These are phyloP conservation scores for Zaprionus camerounensis DNA, from an alignment of 1,140 invertebrate species.

Conservation along the genomic window DNA sequence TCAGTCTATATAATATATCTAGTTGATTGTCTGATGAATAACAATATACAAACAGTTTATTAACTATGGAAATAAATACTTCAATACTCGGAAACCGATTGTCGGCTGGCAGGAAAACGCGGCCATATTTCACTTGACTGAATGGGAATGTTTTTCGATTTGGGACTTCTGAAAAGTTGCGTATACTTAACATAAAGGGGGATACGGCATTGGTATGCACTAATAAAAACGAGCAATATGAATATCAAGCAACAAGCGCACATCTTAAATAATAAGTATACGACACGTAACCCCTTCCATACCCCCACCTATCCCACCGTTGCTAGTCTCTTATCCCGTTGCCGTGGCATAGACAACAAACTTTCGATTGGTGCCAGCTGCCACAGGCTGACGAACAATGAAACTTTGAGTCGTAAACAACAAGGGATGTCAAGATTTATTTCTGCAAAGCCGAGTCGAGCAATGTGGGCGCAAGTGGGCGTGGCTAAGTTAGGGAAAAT, in stretches of 20 bases:
- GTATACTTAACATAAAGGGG: conserved; percentile 10
- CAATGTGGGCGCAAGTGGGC: not conserved
- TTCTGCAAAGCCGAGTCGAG: conserved; percentile 2
- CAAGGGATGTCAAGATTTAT: conserved; percentile 44
- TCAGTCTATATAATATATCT: too few relatives aligned
- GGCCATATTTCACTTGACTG: not conserved
- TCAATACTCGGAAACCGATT: too few relatives aligned
- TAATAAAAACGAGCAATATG: conserved; percentile 24
- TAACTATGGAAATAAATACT: too few relatives aligned
- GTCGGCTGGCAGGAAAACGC: not conserved
- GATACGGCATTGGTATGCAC: conserved; percentile 11
- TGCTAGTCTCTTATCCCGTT: not conserved
- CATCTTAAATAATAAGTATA: conserved; percentile 34
- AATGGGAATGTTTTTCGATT: not conserved
- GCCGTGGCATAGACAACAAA: conserved; percentile 27
- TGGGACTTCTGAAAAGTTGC: not conserved
- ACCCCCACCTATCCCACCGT: not conserved
- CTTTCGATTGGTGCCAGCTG: conserved; percentile 51
- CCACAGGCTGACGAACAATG: conserved; percentile 56
- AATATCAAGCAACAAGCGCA: conserved; percentile 25
- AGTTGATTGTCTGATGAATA: too few relatives aligned
- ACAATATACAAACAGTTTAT: too few relatives aligned
- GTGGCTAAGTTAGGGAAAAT: not conserved
- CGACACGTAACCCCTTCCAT: not conserved
- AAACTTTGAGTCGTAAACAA: conserved; percentile 73